Base-by-base conservation (phyloP, 2,888 invertebrate genomes). In the Cephus pygmeus region DNA sequence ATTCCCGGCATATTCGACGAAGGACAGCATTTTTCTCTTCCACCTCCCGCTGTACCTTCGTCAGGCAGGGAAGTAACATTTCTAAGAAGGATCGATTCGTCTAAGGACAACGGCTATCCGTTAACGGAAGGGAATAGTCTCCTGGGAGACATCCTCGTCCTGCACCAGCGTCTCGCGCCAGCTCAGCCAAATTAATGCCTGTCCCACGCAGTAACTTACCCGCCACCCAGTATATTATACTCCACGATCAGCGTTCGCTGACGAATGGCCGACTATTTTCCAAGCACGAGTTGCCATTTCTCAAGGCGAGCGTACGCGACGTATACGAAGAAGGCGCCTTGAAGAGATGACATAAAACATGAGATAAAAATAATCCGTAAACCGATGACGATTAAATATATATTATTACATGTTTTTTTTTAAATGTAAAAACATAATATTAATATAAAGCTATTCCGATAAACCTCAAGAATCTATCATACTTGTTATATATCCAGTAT, bases 141-240 rank as follows among this genome's bases (percentile, higher is more conserved):
- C 89, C 77, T 76, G 90, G 89, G 89, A 89, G 86, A 87, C 86
- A 88, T 88, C 81, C 76, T 80, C 79, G 79, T 69, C 69, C 35
- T 40, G 80, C 81, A 80, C 77, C 83, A 81, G 81, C 83, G 83
- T 85, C 84, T 86, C 86, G 83, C 82, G 83, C 84, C 84, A 84
- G 86, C 87, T 85, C 87, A 81, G 85, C 83, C 83, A 88, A 90
- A 91, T 91, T 91, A 90, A 90, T 91, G 90, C 85, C 84, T 86
- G 88, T 89, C 88, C 86, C 86, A 81, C 68, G 85, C 87, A 34
- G 78, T 78, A 78, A 78, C 75, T 78, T 78, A 78, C 83, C 83
- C 80, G 79, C 75, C 75, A 79, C 76, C 77, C 76, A 76, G 76
- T 79, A 76, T 79, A 81, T 82, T 79, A 84, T 82, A 81, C 56